Evolutionary conservation across 2,888 invertebrate genomes (phyloP).

Genomic region (Agrenia bidenticulata): DNA sequence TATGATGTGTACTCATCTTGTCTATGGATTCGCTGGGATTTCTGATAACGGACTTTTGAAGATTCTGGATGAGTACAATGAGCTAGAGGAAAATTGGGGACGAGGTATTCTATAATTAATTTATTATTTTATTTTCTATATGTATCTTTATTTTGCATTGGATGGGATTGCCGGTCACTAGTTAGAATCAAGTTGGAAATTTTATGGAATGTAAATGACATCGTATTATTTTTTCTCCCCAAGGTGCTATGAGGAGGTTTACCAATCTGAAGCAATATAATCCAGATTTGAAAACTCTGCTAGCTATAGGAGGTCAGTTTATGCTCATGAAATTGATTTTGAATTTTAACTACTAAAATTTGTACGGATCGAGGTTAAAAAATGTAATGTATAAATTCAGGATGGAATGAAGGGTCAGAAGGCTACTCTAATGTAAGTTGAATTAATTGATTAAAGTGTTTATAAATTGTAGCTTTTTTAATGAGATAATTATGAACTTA

Average conservation of each 20-base stretch:
- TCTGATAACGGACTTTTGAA: constrained; percentile 6
- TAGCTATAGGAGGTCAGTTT: constrained; percentile 45
- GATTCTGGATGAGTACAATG: constrained; percentile 26
- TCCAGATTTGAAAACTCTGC: constrained; percentile 34
- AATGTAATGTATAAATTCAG: neutral
- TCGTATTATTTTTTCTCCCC: too few relatives aligned
- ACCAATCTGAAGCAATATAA: constrained; percentile 40
- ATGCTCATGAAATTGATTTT: neutral
- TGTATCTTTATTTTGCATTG: neutral
- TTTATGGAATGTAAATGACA: too few relatives aligned
- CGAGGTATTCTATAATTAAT: constrained; percentile 8
- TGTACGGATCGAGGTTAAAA: too few relatives aligned
- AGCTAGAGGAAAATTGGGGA: constrained; percentile 30
- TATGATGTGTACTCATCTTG: constrained; percentile 51
- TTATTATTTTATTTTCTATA: neutral
- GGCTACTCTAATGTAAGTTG: constrained; percentile 29
- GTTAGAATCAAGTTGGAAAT: too few relatives aligned
- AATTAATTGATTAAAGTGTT: neutral
- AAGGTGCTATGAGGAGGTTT: constrained; percentile 41
- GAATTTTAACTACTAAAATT: too few relatives aligned
- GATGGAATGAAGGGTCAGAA: constrained; percentile 34
- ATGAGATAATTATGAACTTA: too few relatives aligned
- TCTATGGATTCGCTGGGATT: constrained; percentile 54
- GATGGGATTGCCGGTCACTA: neutral
- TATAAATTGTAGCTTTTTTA: neutral